phyloP scores from a whole-genome alignment of 1,140 invertebrate genomes.

The Cryptotermes secundus region DNA sequence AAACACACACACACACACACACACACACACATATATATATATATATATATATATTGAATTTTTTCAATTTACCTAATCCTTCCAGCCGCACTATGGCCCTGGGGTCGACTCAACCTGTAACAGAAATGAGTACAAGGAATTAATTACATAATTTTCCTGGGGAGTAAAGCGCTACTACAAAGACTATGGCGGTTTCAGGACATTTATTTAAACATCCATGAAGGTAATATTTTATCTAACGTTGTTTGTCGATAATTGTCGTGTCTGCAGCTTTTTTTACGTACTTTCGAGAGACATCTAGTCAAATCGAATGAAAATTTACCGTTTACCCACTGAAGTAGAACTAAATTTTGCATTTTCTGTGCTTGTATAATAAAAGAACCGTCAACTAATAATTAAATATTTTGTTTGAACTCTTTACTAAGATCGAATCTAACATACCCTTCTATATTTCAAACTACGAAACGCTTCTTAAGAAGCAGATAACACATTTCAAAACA shows the following conservation, averaged over 20 bases:
- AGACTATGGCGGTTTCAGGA: too few species aligned
- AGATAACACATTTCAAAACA: background rate
- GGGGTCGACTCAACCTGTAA: too few species aligned
- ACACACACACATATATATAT: too few species aligned
- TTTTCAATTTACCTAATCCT: too few species aligned
- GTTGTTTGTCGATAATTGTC: background rate
- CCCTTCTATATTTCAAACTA: background rate
- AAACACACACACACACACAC: too few species aligned
- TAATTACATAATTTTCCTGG: too few species aligned
- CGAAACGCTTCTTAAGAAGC: background rate
- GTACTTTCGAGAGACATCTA: background rate
- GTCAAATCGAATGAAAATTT: background rate
- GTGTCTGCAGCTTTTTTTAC: background rate
- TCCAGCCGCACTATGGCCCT: too few species aligned
- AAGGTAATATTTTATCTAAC: background rate
- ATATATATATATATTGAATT: too few species aligned
- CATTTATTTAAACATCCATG: too few species aligned
- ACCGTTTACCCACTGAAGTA: background rate
- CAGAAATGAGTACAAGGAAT: too few species aligned
- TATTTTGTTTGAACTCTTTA: background rate
- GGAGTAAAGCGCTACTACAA: too few species aligned
- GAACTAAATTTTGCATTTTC: background rate
- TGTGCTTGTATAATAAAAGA: background rate
- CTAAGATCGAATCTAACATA: background rate
- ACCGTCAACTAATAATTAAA: background rate